These are phyloP conservation scores for Meloidogyne floridensis DNA, from an alignment of 1,140 invertebrate species.

Conservation along the genomic window DNA sequence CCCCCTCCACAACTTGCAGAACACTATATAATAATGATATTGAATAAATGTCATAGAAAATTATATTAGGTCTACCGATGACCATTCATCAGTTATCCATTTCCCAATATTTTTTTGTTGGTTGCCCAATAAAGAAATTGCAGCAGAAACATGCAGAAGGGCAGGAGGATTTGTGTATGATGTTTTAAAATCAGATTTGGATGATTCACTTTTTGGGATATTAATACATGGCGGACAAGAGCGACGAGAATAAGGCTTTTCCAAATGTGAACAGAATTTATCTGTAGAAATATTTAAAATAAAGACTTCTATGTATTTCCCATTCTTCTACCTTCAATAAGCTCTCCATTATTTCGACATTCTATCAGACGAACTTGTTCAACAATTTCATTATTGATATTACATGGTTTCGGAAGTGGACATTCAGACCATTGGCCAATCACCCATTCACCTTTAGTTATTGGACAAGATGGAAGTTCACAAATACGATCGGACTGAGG, in stretches of 20 bases:
- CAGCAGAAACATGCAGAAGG: constrained; percentile 54
- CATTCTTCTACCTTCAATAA: too few relatives aligned
- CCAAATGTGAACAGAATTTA: neutral
- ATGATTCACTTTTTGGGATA: constrained; percentile 14
- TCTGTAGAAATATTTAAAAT: too few relatives aligned
- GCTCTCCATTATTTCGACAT: too few relatives aligned
- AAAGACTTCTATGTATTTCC: too few relatives aligned
- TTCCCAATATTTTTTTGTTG: neutral
- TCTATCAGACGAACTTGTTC: too few relatives aligned
- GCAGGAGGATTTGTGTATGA: constrained; percentile 53
- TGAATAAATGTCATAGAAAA: too few relatives aligned
- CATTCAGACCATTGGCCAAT: constrained; percentile 59
- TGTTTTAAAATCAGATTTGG: too few relatives aligned
- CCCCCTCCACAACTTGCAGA: too few relatives aligned
- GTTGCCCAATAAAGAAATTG: constrained; percentile 44
- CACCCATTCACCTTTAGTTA: constrained; percentile 46
- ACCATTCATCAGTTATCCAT: too few relatives aligned
- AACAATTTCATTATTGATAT: too few relatives aligned
- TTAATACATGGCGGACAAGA: neutral
- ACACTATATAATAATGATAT: too few relatives aligned
- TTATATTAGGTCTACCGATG: too few relatives aligned
- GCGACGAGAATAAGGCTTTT: neutral
- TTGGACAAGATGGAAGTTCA: constrained; percentile 38
- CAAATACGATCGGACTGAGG: constrained; percentile 45
- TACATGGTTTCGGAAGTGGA: constrained; percentile 13